A percentile compares a stretch with the other conserved stretches of the same genome.
phyloP scores from a whole-genome alignment of 2,888 invertebrate genomes.

The Stomorhina lunata region DNA sequence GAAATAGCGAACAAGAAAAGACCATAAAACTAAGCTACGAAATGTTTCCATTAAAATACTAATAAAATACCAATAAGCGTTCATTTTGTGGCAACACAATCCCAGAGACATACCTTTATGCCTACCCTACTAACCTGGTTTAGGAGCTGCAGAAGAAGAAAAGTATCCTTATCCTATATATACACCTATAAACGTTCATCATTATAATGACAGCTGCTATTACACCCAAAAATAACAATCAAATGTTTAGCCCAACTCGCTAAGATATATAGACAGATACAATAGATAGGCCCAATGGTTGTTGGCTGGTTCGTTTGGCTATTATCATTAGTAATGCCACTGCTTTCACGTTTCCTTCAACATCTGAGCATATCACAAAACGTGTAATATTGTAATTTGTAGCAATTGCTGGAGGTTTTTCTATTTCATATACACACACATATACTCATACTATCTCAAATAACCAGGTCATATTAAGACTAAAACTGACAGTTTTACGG shows the following conservation, averaged over 20 bases:
- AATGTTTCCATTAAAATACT: slow-evolving; percentile 65
- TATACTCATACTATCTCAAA: too few relatives aligned
- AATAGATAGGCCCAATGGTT: not conserved
- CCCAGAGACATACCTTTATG: not conserved
- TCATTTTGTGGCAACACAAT: slow-evolving; percentile 46
- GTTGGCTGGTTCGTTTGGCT: not conserved
- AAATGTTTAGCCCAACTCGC: slow-evolving; percentile 13
- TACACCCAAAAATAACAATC: slow-evolving; percentile 37
- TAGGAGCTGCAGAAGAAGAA: not conserved
- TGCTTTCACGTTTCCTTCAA: not conserved
- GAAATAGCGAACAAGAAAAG: slow-evolving; percentile 18
- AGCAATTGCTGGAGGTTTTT: slow-evolving; percentile 22
- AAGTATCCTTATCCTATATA: not conserved
- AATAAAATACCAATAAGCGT: slow-evolving; percentile 67
- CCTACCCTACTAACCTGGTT: slow-evolving; percentile 32
- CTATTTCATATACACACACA: not conserved
- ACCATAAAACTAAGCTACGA: slow-evolving; percentile 56
- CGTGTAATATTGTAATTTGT: slow-evolving; percentile 42
- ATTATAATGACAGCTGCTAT: slow-evolving; percentile 63
- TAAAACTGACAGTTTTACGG: slow-evolving; percentile 65
- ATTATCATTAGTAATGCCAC: slow-evolving; percentile 27
- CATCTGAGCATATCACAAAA: not conserved
- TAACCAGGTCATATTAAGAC: slow-evolving; percentile 19
- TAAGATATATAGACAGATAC: slow-evolving; percentile 5
- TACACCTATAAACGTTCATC: slow-evolving; percentile 63